A percentile compares a stretch with the other conserved stretches of the same genome.
These are phyloP conservation scores for Sanderia malayensis DNA, from an alignment of 30 jellyfish, hydroid and myxozoan species.

Conservation along the genomic window DNA sequence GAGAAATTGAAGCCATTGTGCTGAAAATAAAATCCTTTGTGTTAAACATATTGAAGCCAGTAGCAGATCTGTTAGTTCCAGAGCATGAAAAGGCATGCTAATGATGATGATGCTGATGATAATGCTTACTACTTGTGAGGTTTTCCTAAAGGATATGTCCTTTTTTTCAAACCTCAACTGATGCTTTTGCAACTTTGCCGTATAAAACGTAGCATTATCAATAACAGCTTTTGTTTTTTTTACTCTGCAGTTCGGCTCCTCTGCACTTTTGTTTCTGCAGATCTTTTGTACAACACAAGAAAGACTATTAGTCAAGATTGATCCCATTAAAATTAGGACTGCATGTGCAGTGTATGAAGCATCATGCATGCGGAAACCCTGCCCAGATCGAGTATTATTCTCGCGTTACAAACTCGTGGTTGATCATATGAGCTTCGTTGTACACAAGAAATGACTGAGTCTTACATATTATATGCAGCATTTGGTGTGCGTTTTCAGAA, in stretches of 20 bases:
- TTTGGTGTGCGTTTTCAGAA: no score
- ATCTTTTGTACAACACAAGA: not conserved
- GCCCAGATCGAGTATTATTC: not conserved
- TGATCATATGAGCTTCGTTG: no score
- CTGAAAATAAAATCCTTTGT: not conserved
- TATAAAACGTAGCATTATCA: not conserved
- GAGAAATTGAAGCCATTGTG: no score
- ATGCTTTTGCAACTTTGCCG: no score
- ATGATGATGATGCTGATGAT: not conserved
- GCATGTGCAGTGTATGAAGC: not conserved
- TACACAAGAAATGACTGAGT: no score
- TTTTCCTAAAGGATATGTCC: no score
- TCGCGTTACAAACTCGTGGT: no score
- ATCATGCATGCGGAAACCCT: not conserved
- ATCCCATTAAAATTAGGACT: constrained; percentile 8
- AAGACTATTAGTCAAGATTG: not conserved
- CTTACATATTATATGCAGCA: no score
- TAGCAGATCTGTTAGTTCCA: no score
- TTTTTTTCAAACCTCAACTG: no score
- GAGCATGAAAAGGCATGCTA: no score
- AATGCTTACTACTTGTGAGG: no score
- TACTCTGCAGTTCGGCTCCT: not conserved
- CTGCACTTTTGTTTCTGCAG: not conserved
- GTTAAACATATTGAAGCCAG: not conserved
- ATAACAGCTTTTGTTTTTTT: not conserved